Conservation (phyloP, 2,113 vertebrate species). For the Delphinus delphis region DNA sequence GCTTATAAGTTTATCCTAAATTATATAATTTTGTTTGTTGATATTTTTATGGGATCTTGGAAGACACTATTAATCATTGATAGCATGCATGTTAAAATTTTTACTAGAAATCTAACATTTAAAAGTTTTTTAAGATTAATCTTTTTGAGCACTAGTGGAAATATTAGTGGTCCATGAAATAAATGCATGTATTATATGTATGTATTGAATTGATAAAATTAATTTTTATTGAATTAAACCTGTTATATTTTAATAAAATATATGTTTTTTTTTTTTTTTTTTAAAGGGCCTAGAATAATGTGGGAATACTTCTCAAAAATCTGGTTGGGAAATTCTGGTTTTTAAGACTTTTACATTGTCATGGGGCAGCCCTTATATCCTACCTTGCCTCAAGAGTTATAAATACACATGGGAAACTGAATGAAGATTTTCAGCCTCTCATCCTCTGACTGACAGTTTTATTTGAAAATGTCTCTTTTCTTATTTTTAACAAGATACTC, state of each 20-base stretch:
- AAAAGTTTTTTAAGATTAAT: slow-evolving; percentile 12
- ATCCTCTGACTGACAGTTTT: slow-evolving; percentile 37
- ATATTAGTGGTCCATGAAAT: neutral
- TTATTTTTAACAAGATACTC: slow-evolving; percentile 66
- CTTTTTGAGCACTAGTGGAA: neutral
- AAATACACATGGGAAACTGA: slow-evolving; percentile 23
- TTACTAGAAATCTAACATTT: slow-evolving; percentile 1
- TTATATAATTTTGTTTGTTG: neutral
- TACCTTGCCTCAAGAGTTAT: neutral
- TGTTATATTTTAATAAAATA: neutral
- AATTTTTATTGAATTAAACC: neutral
- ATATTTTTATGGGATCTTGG: neutral
- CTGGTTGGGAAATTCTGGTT: neutral
- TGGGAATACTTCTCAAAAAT: neutral
- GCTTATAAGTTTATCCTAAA: neutral
- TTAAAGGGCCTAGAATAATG: neutral
- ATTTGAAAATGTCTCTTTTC: slow-evolving; percentile 52
- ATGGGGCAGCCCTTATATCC: neutral
- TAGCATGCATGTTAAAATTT: neutral
- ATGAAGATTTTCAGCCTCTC: slow-evolving; percentile 53
- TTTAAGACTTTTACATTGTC: neutral
- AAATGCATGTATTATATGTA: neutral
- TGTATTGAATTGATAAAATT: neutral
- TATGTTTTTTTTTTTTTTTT: neutral
- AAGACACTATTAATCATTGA: slow-evolving; percentile 8